These are phyloP conservation scores for Deilephila porcellus DNA, from an alignment of 2,888 invertebrate genomes.

Conservation along the genomic window DNA sequence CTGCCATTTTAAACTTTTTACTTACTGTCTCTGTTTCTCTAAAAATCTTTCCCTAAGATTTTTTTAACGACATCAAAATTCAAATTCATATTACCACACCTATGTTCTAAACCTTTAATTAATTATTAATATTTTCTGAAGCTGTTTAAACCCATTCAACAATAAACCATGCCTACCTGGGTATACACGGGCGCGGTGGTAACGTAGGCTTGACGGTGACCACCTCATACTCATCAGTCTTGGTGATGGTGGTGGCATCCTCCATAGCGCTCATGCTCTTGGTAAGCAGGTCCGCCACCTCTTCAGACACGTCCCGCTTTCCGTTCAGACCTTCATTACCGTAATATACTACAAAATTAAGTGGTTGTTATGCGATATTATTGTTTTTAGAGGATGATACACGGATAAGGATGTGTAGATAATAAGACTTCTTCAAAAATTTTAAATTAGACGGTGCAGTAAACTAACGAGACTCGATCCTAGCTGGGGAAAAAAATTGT, in stretches of 20 bases:
- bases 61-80: too few species aligned
- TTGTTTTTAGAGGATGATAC: too few species aligned
- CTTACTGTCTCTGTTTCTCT: too few species aligned
- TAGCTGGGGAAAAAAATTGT: too few species aligned
- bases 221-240: constrained; percentile 89
- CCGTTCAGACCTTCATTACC: constrained; percentile 84
- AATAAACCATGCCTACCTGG: constrained; percentile 61
- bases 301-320: constrained; percentile 85
- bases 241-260: constrained; percentile 75
- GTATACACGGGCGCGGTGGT: constrained; percentile 88
- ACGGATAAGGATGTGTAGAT: too few species aligned
- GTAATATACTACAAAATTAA: constrained; percentile 79
- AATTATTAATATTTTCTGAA: not conserved
- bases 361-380: not conserved
- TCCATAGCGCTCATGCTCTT: constrained; percentile 80
- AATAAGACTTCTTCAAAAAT: too few species aligned
- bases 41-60: too few species aligned
- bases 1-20: too few species aligned
- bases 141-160: not conserved
- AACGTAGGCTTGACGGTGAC: constrained; percentile 87
- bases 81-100: too few species aligned
- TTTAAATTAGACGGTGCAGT: too few species aligned
- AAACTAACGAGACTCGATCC: too few species aligned
- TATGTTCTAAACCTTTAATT: too few species aligned
- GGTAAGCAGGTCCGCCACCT: constrained; percentile 86